Percentiles rank a stretch among this genome's conserved stretches.
phyloP scores from a whole-genome alignment of 1,140 invertebrate genomes.

The Scaptomyza pallida region DNA sequence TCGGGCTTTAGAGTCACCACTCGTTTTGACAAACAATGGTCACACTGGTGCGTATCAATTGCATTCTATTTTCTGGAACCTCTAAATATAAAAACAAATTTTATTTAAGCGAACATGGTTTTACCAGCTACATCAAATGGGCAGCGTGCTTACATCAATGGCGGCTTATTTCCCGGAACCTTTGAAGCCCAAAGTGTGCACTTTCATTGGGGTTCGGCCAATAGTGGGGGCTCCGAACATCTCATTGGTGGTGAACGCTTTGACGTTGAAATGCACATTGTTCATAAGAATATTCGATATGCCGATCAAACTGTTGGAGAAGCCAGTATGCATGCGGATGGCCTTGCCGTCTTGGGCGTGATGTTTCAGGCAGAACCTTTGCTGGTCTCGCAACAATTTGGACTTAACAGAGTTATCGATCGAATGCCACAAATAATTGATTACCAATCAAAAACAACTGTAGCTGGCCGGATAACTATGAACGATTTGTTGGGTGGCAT shows the following conservation, averaged over 20 bases:
- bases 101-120: constrained; percentile 51
- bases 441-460: constrained; percentile 44
- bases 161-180: constrained; percentile 85
- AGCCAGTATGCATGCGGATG: constrained; percentile 51
- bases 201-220: constrained; percentile 87
- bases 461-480: constrained; percentile 29
- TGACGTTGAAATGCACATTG: constrained; percentile 77
- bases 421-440: constrained; percentile 39
- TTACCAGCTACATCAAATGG: constrained; percentile 40
- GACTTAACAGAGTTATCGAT: constrained; percentile 56
- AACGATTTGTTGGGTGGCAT: constrained; percentile 57
- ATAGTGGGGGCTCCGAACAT: constrained; percentile 64
- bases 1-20: constrained; percentile 37
- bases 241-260: constrained; percentile 49
- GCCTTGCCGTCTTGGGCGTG: constrained; percentile 64
- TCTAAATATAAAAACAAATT: not conserved
- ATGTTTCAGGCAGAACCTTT: constrained; percentile 35
- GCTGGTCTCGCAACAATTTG: not conserved
- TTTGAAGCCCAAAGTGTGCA: constrained; percentile 88
- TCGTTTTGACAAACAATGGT: constrained; percentile 58
- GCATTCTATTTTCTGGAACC: no score
- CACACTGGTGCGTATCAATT: constrained; percentile 51
- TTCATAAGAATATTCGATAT: constrained; percentile 67
- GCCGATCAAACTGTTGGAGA: constrained; percentile 25
- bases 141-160: constrained; percentile 86